These are phyloP conservation scores for Ptyas mucosa DNA, from an alignment of 2,113 vertebrate genomes.

Conservation along the genomic window DNA sequence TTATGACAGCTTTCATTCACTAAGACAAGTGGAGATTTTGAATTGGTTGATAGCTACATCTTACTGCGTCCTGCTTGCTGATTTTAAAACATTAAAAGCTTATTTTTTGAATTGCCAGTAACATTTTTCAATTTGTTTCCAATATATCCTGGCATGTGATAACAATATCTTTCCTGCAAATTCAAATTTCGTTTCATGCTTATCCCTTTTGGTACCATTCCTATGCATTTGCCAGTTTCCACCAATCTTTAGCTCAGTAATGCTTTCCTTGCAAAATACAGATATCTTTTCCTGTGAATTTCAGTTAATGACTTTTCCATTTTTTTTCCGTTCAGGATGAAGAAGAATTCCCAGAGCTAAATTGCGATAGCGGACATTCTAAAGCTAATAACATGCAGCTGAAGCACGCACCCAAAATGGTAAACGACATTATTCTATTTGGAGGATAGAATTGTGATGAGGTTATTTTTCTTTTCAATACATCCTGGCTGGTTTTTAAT, in stretches of 20 bases:
- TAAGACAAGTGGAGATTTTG: neutral
- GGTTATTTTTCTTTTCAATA: neutral
- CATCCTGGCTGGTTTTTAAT: neutral
- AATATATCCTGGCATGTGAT: neutral
- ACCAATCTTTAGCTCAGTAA: neutral
- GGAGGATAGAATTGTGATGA: neutral
- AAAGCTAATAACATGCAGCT: conserved; percentile 82
- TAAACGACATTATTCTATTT: conserved; percentile 55
- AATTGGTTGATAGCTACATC: neutral
- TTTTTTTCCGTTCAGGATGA: conserved; percentile 76
- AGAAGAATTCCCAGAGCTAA: conserved; percentile 88
- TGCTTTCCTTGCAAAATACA: neutral
- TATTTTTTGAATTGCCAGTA: neutral
- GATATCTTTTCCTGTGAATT: neutral
- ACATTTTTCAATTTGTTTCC: neutral
- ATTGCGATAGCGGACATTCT: conserved; percentile 71
- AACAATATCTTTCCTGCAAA: neutral
- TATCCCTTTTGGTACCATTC: neutral
- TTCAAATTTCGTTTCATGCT: neutral
- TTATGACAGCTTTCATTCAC: neutral
- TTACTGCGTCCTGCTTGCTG: neutral
- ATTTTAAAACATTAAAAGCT: neutral
- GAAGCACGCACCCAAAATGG: conserved; percentile 87
- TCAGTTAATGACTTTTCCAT: neutral
- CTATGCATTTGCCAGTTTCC: neutral